Conservation (phyloP, 1,140 invertebrate species). For the Amphibalanus amphitrite region DNA sequence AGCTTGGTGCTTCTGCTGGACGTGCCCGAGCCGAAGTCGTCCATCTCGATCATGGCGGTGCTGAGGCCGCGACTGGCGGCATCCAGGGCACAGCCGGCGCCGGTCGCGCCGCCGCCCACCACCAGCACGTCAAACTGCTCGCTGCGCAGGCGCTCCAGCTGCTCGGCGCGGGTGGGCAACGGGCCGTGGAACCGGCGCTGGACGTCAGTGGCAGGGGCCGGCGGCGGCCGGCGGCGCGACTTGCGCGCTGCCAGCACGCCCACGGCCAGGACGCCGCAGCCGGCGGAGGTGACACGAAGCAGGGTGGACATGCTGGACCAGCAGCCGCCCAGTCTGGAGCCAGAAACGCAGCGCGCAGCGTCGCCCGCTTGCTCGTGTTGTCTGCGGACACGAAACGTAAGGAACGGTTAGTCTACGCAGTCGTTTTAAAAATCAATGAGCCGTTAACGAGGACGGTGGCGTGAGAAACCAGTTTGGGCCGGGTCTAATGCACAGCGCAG, state of each 20-base stretch:
- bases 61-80: constrained; percentile 78
- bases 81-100: constrained; percentile 81
- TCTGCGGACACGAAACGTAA: too few species aligned
- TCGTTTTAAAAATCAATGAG: too few species aligned
- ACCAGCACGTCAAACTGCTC: constrained; percentile 80
- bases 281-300: not conserved
- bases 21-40: constrained; percentile 96
- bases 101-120: constrained; percentile 89
- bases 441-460: too few species aligned
- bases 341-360: too few species aligned
- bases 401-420: too few species aligned
- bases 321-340: too few species aligned
- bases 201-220: constrained; percentile 12
- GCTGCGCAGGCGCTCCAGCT: constrained; percentile 56
- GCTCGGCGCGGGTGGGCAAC: constrained; percentile 59
- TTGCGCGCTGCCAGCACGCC: constrained; percentile 15
- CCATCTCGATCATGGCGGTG: constrained; percentile 87
- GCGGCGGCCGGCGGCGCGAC: constrained; percentile 14
- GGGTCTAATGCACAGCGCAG: too few species aligned
- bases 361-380: too few species aligned
- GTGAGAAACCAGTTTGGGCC: too few species aligned
- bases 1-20: constrained; percentile 78
- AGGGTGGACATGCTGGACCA: not conserved
- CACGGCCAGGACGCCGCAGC: not conserved
- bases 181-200: constrained; percentile 26